These are phyloP conservation scores for Monochamus saltuarius DNA, from an alignment of 1,140 invertebrate species.

Conservation along the genomic window DNA sequence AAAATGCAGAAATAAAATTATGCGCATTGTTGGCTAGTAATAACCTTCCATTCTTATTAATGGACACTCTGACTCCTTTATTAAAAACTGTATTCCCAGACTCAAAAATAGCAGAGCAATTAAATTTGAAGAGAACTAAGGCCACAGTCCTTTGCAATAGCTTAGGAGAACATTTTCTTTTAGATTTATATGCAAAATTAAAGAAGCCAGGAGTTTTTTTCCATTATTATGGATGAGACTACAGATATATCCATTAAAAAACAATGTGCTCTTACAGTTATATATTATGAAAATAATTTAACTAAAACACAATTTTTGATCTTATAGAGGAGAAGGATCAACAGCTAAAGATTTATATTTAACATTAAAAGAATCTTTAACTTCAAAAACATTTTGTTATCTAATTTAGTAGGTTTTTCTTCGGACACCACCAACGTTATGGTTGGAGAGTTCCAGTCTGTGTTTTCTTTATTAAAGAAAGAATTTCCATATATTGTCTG, in stretches of 20 bases:
- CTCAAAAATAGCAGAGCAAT: slow-evolving; percentile 19
- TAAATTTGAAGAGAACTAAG: slow-evolving; percentile 14
- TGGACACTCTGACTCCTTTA: slow-evolving; percentile 13
- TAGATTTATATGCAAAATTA: slow-evolving; percentile 8
- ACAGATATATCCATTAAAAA: slow-evolving; percentile 20
- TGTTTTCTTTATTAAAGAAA: slow-evolving; percentile 21
- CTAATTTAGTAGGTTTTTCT: slow-evolving; percentile 39
- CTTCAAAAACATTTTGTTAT: slow-evolving; percentile 31
- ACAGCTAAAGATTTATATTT: slow-evolving; percentile 26
- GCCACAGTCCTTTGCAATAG: slow-evolving; percentile 13
- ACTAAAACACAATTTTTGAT: slow-evolving; percentile 9
- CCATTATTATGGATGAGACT: slow-evolving; percentile 22
- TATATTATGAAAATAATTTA: slow-evolving; percentile 19
- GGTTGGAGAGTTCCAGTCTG: slow-evolving; percentile 28
- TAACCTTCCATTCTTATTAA: slow-evolving; percentile 20
- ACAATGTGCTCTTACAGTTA: slow-evolving; percentile 23
- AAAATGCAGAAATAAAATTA: slow-evolving; percentile 23
- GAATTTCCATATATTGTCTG: slow-evolving; percentile 12
- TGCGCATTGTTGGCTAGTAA: slow-evolving; percentile 15
- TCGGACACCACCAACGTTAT: slow-evolving; percentile 15
- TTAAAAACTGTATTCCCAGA: slow-evolving; percentile 17
- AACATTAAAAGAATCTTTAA: slow-evolving; percentile 20
- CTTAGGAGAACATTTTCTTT: slow-evolving; percentile 11
- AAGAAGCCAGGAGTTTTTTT: slow-evolving; percentile 17
- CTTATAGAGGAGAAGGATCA: slow-evolving; percentile 32